Conservation (phyloP, 2,888 invertebrate genomes). For the Pseudococcus jackbeardsleyi region DNA sequence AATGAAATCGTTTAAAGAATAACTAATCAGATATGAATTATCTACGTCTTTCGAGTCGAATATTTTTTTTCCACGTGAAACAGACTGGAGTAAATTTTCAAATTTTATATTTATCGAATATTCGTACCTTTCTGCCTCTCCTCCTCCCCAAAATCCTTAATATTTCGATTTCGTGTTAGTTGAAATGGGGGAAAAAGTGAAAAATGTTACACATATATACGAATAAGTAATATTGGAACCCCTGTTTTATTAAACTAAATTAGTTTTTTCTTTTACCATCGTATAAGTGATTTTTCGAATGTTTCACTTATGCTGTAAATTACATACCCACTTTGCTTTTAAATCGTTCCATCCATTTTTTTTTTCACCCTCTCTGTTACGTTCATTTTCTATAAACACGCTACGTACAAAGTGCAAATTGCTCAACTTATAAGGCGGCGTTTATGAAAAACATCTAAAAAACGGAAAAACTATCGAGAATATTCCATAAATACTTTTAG, state of each 20-base stretch:
- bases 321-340: conserved; percentile 48
- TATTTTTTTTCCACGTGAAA: neutral
- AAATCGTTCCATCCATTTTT: conserved; percentile 45
- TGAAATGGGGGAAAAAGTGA: neutral
- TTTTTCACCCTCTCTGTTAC: neutral
- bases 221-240: neutral
- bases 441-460: conserved; percentile 46
- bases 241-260: conserved; percentile 50
- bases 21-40: conserved; percentile 57
- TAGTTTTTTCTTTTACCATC: conserved; percentile 52
- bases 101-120: neutral
- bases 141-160: too few species aligned
- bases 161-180: neutral
- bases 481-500: conserved; percentile 47
- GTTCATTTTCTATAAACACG: conserved; percentile 62
- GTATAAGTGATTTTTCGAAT: conserved; percentile 48
- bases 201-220: neutral
- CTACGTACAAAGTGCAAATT: conserved; percentile 56
- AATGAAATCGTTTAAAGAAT: conserved; percentile 61
- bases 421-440: conserved; percentile 45
- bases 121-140: neutral
- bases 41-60: neutral
- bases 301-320: conserved; percentile 56
- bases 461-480: conserved; percentile 36
- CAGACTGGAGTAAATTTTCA: neutral